phyloP scores from a whole-genome alignment of 2,888 invertebrate species.

The Synergus umbraculus region DNA sequence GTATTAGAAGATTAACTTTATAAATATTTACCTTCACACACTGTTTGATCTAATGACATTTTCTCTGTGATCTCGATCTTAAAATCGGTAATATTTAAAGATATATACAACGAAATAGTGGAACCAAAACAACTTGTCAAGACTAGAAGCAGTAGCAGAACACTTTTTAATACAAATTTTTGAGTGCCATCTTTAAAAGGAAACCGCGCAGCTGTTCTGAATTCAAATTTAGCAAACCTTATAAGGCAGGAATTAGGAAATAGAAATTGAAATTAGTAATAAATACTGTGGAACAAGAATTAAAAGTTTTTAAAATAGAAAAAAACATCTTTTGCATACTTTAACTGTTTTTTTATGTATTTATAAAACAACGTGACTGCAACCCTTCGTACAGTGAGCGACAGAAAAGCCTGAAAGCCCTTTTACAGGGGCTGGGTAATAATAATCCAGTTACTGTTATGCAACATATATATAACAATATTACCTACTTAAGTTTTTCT shows the following conservation, averaged over 20 bases:
- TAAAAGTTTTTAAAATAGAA: no score
- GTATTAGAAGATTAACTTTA: not conserved
- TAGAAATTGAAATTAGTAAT: not conserved
- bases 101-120: not conserved
- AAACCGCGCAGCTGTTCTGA: not conserved
- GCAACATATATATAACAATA: no score
- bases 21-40: constrained; percentile 88
- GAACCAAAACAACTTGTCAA: constrained; percentile 6
- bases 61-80: constrained; percentile 30
- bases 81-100: not conserved
- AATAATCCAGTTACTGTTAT: no score
- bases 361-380: no score
- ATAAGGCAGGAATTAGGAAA: not conserved
- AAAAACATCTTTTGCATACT: no score
- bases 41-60: constrained; percentile 93
- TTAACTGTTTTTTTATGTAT: no score
- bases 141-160: constrained; percentile 6
- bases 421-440: no score
- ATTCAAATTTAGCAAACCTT: not conserved
- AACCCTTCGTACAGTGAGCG: no score
- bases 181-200: not conserved
- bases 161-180: not conserved
- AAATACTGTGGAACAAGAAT: no score
- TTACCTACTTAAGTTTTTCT: no score
- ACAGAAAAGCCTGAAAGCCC: no score